Evolutionary conservation across 1,140 invertebrate species (phyloP), one percentile per base, ranked within the genome.

Genomic region (Aphelenchoides fujianensis): DNA sequence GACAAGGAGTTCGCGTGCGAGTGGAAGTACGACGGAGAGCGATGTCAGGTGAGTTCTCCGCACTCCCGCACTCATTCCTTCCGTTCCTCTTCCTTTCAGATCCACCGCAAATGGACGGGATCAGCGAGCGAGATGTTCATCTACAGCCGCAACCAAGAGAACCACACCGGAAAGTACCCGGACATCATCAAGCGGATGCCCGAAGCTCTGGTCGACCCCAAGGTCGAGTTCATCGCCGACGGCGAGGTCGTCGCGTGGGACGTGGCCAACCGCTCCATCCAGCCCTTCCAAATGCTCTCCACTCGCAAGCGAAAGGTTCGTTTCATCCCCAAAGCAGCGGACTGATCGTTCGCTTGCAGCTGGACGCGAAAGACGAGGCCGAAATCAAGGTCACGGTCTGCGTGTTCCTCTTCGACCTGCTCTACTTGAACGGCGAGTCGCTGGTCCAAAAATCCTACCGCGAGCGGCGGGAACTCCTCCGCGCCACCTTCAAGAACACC

Each of bases 1-100:
- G 89, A 90, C 32, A 86, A 91, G 76, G 90, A 92, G 80, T 98
- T 99, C 82, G 97, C 95, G 1, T 98, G 95, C 85, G 97, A 99
- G 88, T 99, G 91, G 89, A 99, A 99, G 85, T 99, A 99, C 85
- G 97, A 99, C 86, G 97, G 97, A 2, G 97, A 99, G 88, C 87
- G 97, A 82, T 96, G 94, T 2, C 97, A 98, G 88, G 91, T 94
- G 75, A 70, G 69, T 79, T n/a, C n/a, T n/a, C n/a, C n/a, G n/a
- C n/a, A n/a, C n/a, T n/a, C n/a, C n/a, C n/a, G n/a, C n/a, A n/a
- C n/a, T n/a, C n/a, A n/a, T n/a, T n/a, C n/a, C n/a, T n/a, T n/a
- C n/a, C n/a, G n/a, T n/a, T n/a, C n/a, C n/a, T n/a, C n/a, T n/a
- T n/a, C n/a, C n/a, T n/a, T n/a, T 48, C 76, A 92, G 89, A 92